Conservation (phyloP, 2,113 vertebrate genomes). For the Benitochromis conjunctus region DNA sequence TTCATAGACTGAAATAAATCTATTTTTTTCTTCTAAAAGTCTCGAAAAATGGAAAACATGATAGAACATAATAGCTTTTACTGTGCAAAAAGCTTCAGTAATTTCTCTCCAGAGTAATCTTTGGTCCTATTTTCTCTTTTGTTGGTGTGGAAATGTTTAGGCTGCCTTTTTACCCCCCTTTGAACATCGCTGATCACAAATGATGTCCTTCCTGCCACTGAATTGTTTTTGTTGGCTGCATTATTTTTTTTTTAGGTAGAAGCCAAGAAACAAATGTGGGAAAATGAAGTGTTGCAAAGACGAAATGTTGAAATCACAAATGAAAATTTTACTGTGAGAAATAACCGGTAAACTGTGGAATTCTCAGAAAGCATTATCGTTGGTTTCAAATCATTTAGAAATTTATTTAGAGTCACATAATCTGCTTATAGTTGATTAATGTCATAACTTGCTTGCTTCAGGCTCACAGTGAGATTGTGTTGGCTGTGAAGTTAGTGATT, state of each 20-base stretch:
- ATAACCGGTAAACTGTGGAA: background rate
- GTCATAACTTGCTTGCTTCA: background rate
- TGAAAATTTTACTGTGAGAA: background rate
- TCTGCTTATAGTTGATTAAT: background rate
- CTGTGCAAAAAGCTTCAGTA: background rate
- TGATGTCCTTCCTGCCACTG: background rate
- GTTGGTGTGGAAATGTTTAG: background rate
- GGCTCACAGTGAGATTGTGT: background rate
- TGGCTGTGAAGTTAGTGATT: constrained; percentile 1
- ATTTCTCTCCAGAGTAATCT: constrained; percentile 8
- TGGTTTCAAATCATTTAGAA: background rate
- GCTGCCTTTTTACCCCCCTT: background rate
- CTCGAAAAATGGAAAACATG: background rate
- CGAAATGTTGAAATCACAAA: background rate
- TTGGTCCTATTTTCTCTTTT: background rate
- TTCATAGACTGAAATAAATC: constrained; percentile 21
- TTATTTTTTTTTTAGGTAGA: background rate
- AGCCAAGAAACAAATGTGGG: background rate
- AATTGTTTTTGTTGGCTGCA: background rate
- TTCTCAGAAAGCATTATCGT: background rate
- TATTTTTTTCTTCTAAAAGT: background rate
- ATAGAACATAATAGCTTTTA: constrained; percentile 6
- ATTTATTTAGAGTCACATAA: background rate
- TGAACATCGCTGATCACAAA: background rate
- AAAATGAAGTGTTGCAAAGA: background rate